Evolutionary conservation across 2,888 invertebrate genomes (phyloP).

Genomic region (Polyommatus iphigenia): DNA sequence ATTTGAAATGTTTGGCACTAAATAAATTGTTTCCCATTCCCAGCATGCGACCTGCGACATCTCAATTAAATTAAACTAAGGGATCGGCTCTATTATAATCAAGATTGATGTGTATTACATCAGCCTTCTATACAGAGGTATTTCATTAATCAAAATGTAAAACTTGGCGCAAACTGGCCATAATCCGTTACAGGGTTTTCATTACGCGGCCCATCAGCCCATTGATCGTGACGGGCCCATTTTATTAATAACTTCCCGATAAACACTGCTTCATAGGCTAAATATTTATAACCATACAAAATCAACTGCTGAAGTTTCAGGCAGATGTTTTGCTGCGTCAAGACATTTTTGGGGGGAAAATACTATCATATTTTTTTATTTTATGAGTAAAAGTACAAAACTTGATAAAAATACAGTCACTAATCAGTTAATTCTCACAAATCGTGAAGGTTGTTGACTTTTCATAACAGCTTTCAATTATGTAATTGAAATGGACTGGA

Average conservation of each 20-base stretch:
- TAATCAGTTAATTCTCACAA: too few species aligned
- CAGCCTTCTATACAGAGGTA: slow-evolving; percentile 16
- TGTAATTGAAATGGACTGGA: too few species aligned
- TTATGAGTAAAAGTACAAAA: too few species aligned
- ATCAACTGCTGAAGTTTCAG: background rate
- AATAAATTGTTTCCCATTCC: background rate
- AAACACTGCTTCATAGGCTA: slow-evolving; percentile 1
- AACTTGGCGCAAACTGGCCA: slow-evolving; percentile 16
- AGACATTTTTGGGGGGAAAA: background rate
- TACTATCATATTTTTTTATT: too few species aligned
- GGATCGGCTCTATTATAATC: background rate
- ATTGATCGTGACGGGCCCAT: slow-evolving; percentile 10
- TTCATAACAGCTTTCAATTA: too few species aligned
- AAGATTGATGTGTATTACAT: slow-evolving; percentile 18
- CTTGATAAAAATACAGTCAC: too few species aligned
- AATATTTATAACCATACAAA: background rate
- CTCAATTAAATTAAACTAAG: slow-evolving; percentile 13
- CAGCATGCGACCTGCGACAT: background rate
- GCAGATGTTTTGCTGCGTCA: background rate
- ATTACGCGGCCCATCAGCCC: slow-evolving; percentile 13
- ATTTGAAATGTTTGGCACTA: background rate
- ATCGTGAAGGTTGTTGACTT: too few species aligned
- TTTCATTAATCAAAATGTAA: slow-evolving; percentile 30
- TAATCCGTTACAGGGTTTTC: slow-evolving; percentile 24
- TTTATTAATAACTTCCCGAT: slow-evolving; percentile 25